Evolutionary conservation across 1,140 invertebrate species (phyloP).

Genomic region (Steinernema khuongi): DNA sequence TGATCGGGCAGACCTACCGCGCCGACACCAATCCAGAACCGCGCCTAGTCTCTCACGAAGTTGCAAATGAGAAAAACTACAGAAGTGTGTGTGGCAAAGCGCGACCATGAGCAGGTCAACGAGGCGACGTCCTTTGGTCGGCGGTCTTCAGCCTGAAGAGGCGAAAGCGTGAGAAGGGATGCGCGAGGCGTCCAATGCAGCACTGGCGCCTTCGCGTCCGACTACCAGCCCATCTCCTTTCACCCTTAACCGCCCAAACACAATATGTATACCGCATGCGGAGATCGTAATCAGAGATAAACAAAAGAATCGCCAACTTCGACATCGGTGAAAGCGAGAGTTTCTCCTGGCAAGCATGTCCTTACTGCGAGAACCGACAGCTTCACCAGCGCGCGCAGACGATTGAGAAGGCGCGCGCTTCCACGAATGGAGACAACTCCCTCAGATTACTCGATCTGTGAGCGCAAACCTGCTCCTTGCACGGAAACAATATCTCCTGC

Average conservation of each 20-base stretch:
- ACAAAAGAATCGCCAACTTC: conserved; percentile 7
- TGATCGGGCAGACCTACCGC: too few species aligned
- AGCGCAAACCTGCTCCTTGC: not conserved
- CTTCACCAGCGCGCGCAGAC: not conserved
- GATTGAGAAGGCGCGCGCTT: not conserved
- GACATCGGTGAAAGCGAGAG: not conserved
- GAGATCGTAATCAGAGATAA: not conserved
- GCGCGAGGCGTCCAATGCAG: not conserved
- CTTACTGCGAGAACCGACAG: not conserved
- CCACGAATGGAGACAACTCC: not conserved
- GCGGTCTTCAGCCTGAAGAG: not conserved
- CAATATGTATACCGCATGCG: not conserved
- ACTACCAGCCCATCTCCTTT: not conserved
- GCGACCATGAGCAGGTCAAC: conserved; percentile 9
- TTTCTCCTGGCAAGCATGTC: not conserved
- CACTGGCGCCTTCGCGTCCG: not conserved
- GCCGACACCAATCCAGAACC: not conserved
- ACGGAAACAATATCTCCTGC: not conserved
- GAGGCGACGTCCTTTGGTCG: conserved; percentile 12
- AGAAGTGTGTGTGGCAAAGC: not conserved
- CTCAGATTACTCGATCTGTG: conserved; percentile 11
- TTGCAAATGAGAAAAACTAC: not conserved
- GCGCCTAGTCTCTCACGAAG: not conserved
- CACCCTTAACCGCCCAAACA: not conserved
- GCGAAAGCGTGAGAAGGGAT: conserved; percentile 2